Evolutionary conservation across 2,888 invertebrate genomes (phyloP), one percentile per base, ranked within the genome.

Genomic region (Morinoia aosen): DNA sequence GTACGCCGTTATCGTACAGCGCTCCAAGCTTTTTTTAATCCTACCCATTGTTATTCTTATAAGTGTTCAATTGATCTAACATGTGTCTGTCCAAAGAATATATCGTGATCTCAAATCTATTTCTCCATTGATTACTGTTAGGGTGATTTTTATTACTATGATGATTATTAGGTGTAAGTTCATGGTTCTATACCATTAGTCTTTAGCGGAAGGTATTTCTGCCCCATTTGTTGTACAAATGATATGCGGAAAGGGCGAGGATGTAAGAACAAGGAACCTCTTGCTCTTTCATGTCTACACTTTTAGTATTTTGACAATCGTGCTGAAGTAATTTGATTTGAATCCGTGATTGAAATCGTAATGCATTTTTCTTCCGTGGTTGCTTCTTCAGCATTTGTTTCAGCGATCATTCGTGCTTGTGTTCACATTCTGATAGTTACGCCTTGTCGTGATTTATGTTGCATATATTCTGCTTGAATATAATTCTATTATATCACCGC

Each of bases 21-120:
- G n/a, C 90, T 90, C 11, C 90, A 39, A 12, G 40, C 14, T 39
- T 48, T 90, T 19, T 33, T 90, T 40, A 90, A 40, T 90, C 90
- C 90, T 90, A 90, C 90, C 90, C 90, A 90, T 90, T 90, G 90
- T 90, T 90, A 90, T 90, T 57, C 93, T 93, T 93, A 93, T 93
- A 57, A 57, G 93, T 93, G 93, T 93, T 93, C 93, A 57, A 57
- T 56, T 93, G 93, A 57, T 93, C 93, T 93, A 57, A 93, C 93
- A n/a, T 93, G 93, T 93, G 93, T 93, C 93, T 93, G 57, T 93
- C 57, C 93, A 93, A 93, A 93, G 93, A 93, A 33, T 93, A 93
- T 93, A 93, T 93, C 57, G 93, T 93, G 93, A 93, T 93, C 93
- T 93, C 93, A 93, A 57, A 93, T 93, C 93, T 93, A 93, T 93